Conservation (phyloP, 2,797 vertebrate species). For the Lacerta bilineata region DNA sequence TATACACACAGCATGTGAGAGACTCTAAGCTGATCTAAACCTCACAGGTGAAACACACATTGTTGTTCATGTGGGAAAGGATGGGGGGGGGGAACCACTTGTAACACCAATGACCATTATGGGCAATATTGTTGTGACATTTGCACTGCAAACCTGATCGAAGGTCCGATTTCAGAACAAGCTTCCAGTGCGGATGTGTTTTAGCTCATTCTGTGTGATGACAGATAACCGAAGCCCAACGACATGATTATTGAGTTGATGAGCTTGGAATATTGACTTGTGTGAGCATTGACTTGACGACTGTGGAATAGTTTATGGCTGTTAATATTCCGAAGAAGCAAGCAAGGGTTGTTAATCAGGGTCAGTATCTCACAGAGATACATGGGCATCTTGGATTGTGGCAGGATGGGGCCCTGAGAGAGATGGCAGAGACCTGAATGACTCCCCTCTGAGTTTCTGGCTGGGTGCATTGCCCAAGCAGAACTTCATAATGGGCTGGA, state of each 20-base stretch:
- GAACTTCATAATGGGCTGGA: neutral
- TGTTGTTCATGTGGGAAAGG: neutral
- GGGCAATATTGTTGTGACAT: neutral
- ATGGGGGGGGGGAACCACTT: neutral
- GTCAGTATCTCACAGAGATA: neutral
- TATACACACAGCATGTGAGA: constrained; percentile 3
- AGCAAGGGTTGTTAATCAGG: neutral
- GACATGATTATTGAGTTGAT: constrained; percentile 32
- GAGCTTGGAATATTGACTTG: constrained; percentile 22
- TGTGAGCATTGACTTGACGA: constrained; percentile 26
- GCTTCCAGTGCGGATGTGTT: neutral
- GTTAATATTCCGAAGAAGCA: constrained; percentile 12
- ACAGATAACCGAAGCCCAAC: constrained; percentile 28
- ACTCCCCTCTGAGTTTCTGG: too few species aligned
- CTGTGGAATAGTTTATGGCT: constrained; percentile 25
- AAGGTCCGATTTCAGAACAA: constrained; percentile 1
- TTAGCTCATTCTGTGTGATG: neutral
- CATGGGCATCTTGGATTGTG: neutral
- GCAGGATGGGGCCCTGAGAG: neutral
- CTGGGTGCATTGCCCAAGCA: neutral
- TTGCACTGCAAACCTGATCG: neutral
- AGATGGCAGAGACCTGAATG: too few species aligned
- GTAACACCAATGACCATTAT: neutral
- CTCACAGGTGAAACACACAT: neutral
- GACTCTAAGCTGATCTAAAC: neutral